Base-by-base conservation (phyloP, 2,888 invertebrate genomes). In the Cataglyphis rosenhaueri region DNA sequence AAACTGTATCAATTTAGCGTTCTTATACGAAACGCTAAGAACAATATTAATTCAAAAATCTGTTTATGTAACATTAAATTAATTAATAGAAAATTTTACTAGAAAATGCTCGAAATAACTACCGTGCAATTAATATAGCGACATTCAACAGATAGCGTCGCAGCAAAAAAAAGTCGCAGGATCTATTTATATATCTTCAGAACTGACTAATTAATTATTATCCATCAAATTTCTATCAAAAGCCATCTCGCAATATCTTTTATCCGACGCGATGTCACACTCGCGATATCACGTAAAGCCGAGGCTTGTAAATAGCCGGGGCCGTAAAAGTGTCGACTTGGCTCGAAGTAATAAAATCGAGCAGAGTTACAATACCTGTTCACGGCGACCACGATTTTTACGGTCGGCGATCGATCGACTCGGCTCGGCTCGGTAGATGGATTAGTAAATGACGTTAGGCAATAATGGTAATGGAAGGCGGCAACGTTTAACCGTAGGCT, bases 381-480 rank as follows among this genome's bases (percentile, higher is more conserved):
- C 78, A 32, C 78, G 44, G 78, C 57, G 41, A 44, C 73, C 74
- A 59, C 73, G 76, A 81, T 81, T 75, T 81, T 82, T 79, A 82
- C 44, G 82, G 55, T 65, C 66, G 57, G 12, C 82, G 64, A 76
- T 59, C 82, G 82, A 82, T 64, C 62, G 83, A 65, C 21, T 21
- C 41, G 59, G 15, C 78, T 29, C 38, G 44, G 84, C 84, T 83
- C 66, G 29, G 61, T 66, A 82, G 71, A 83, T 83, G 86, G 85
- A 86, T 79, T 82, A 78, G 57, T 70, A 44, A 78, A 75, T 73
- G 78, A 79, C 73, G 73, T 79, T 79, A 79, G 78, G 85, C 84
- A 89, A 90, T 90, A 91, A 91, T 85, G 87, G 81, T 91, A 91
- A 91, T 91, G 91, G 91, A 91, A 88, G 84, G 81, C 74, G 71